Percentiles rank a stretch among this genome's conserved stretches.
phyloP scores from a whole-genome alignment of 2,797 vertebrate species.

The Manis javanica region DNA sequence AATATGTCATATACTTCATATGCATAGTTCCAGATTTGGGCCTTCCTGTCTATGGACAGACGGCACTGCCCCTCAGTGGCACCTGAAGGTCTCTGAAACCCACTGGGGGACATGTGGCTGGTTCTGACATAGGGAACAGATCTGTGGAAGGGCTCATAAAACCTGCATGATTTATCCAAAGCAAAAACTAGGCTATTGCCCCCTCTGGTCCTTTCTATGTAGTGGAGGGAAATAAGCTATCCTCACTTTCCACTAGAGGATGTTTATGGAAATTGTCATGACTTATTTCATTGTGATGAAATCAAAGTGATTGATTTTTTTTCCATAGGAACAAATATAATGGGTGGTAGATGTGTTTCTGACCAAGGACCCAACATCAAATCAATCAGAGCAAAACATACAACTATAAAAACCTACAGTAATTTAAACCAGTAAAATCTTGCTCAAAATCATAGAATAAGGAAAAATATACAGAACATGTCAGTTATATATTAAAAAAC shows the following conservation, averaged over 20 bases:
- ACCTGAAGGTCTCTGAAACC: background rate
- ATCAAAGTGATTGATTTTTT: constrained; percentile 32
- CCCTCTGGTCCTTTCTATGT: background rate
- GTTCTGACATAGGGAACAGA: background rate
- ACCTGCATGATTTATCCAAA: constrained; percentile 9
- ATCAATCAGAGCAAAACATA: background rate
- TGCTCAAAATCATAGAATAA: background rate
- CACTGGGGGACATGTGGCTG: background rate
- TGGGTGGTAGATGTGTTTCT: constrained; percentile 1
- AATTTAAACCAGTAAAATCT: constrained; percentile 23
- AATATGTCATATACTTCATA: background rate
- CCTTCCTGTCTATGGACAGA: background rate
- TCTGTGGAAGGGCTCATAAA: background rate
- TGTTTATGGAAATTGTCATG: constrained; percentile 10
- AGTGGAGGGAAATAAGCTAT: background rate
- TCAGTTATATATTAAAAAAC: background rate
- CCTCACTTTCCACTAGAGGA: constrained; percentile 27
- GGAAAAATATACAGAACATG: background rate
- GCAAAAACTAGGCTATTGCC: background rate
- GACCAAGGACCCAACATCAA: background rate
- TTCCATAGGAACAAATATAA: background rate
- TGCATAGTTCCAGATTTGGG: background rate
- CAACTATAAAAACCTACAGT: background rate
- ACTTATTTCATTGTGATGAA: background rate
- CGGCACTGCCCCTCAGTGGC: background rate